Evolutionary conservation across 1,140 invertebrate genomes (phyloP).

Genomic region (Forficula auricularia): DNA sequence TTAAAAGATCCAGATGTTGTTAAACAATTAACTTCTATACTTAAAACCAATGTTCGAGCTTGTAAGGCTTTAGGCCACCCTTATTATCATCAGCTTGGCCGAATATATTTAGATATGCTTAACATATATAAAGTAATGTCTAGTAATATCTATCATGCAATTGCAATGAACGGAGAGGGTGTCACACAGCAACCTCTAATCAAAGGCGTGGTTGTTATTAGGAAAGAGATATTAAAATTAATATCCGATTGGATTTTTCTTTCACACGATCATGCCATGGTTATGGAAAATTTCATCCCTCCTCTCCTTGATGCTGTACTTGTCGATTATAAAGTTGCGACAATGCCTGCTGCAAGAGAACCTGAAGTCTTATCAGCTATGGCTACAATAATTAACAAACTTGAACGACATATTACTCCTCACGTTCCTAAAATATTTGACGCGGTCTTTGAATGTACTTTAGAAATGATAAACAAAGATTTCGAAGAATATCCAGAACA

Average conservation of each 20-base stretch:
- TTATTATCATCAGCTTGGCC: slow-evolving; percentile 60
- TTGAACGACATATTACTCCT: slow-evolving; percentile 77
- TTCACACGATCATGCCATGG: slow-evolving; percentile 72
- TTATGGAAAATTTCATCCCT: slow-evolving; percentile 91
- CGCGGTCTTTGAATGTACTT: slow-evolving; percentile 95
- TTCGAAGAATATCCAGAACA: slow-evolving; percentile 99
- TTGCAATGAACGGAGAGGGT: slow-evolving; percentile 80
- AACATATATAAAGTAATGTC: slow-evolving; percentile 99
- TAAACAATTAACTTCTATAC: slow-evolving; percentile 89
- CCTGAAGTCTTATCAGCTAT: slow-evolving; percentile 95
- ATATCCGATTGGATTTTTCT: slow-evolving; percentile 91
- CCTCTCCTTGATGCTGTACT: slow-evolving; percentile 90
- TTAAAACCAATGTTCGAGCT: slow-evolving; percentile 96
- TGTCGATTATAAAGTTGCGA: slow-evolving; percentile 86
- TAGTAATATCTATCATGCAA: slow-evolving; percentile 92
- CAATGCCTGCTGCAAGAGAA: slow-evolving; percentile 84
- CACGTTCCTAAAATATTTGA: slow-evolving; percentile 97
- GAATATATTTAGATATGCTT: slow-evolving; percentile 96
- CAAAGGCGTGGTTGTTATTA: slow-evolving; percentile 94
- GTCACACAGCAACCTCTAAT: slow-evolving; percentile 96
- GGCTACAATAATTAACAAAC: slow-evolving; percentile 88
- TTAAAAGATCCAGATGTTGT: slow-evolving; percentile 91
- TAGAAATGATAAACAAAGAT: slow-evolving; percentile 99
- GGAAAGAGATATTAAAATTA: slow-evolving; percentile 94
- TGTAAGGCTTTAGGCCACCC: slow-evolving; percentile 93